phyloP scores from a whole-genome alignment of 2,888 invertebrate genomes.

The Cyaniris semiargus region DNA sequence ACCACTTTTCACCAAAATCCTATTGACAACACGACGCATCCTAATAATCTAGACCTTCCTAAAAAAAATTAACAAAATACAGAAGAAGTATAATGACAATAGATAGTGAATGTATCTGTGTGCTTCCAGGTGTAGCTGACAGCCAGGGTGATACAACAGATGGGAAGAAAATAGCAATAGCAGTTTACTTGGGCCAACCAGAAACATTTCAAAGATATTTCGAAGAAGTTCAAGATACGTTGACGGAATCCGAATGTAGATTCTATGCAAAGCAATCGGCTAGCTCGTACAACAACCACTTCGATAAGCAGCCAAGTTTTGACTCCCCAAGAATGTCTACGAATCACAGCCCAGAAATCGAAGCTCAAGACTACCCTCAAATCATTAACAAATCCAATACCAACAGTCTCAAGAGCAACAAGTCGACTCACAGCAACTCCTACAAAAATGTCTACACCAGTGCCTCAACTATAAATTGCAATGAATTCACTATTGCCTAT shows the following conservation, averaged over 20 bases:
- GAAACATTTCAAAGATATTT: constrained; percentile 87
- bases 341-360: constrained; percentile 71
- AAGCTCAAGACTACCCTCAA: constrained; percentile 69
- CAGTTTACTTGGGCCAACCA: constrained; percentile 92
- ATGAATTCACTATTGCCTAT: constrained; percentile 91
- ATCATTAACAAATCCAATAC: constrained; percentile 76
- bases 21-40: not conserved
- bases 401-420: constrained; percentile 79
- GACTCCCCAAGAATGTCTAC: constrained; percentile 73
- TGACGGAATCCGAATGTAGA: constrained; percentile 82
- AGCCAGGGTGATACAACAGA: constrained; percentile 86
- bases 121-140: constrained; percentile 71
- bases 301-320: constrained; percentile 73
- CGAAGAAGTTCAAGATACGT: constrained; percentile 83
- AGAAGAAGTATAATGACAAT: constrained; percentile 7
- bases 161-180: constrained; percentile 92
- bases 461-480: constrained; percentile 80
- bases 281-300: constrained; percentile 70
- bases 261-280: constrained; percentile 79
- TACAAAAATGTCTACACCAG: constrained; percentile 76
- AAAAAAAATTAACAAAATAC: too few species aligned
- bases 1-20: not conserved
- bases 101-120: not conserved
- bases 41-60: too few species aligned
- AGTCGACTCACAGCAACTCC: constrained; percentile 76